Conservation (phyloP, 2,113 vertebrate species). For the Chaetura pelagica region DNA sequence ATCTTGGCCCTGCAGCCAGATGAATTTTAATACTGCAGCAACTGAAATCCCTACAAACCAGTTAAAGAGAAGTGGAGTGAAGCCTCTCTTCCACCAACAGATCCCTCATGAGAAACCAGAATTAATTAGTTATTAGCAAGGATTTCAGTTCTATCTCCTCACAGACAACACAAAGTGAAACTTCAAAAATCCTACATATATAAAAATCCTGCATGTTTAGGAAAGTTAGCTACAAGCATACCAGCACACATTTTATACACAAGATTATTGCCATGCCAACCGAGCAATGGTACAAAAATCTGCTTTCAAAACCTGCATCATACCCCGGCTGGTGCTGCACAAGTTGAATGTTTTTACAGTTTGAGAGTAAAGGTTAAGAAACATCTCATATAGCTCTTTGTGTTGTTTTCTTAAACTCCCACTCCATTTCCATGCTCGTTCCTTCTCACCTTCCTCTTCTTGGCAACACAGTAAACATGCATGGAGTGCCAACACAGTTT, state of each 20-base stretch:
- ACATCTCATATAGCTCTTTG: not conserved
- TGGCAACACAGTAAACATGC: not conserved
- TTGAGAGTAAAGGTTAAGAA: not conserved
- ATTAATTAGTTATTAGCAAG: not conserved
- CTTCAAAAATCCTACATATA: too few relatives aligned
- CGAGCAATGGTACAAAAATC: not conserved
- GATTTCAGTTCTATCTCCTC: not conserved
- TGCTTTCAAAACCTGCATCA: not conserved
- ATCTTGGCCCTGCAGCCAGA: not conserved
- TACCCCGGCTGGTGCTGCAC: not conserved
- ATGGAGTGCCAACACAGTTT: not conserved
- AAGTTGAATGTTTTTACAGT: not conserved
- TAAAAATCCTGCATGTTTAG: not conserved
- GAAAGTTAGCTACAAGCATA: not conserved
- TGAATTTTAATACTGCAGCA: not conserved
- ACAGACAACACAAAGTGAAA: not conserved
- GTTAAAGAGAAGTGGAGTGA: rapidly evolving
- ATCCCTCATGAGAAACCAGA: rapidly evolving
- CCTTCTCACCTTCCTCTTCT: not conserved
- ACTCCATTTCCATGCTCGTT: not conserved
- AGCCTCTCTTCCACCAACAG: not conserved
- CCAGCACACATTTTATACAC: rapidly evolving
- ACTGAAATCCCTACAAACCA: not conserved
- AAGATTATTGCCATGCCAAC: not conserved
- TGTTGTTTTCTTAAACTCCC: not conserved